Evolutionary conservation across 2,888 invertebrate species (phyloP).

Genomic region (Drosophila rellima): DNA sequence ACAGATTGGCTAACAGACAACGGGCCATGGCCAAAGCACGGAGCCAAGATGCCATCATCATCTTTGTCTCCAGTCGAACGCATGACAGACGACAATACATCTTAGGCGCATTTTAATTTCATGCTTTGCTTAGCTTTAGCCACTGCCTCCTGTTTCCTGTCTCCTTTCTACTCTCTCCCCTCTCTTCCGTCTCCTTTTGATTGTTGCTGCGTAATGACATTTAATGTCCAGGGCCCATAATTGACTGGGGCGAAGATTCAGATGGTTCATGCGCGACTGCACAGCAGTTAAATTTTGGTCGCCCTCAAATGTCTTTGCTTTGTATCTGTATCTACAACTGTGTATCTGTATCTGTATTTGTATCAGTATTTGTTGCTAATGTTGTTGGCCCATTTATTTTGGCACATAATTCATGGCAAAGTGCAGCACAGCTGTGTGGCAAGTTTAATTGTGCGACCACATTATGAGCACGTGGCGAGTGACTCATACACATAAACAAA

Average conservation of each 20-base stretch:
- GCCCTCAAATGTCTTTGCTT: constrained; percentile 39
- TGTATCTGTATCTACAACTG: constrained; percentile 25
- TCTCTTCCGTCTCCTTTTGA: constrained; percentile 56
- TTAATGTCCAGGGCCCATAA: constrained; percentile 78
- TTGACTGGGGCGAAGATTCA: constrained; percentile 62
- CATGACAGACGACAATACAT: constrained; percentile 79
- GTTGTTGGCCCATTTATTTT: constrained; percentile 57
- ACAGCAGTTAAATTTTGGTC: constrained; percentile 74
- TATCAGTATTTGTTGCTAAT: no score
- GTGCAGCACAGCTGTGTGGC: constrained; percentile 36
- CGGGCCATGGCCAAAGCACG: constrained; percentile 2
- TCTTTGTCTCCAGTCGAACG: constrained; percentile 49
- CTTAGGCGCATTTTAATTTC: constrained; percentile 85
- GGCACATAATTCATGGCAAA: constrained; percentile 40
- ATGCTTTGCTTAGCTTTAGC: constrained; percentile 79
- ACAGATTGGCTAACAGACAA: constrained; percentile 33
- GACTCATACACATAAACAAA: constrained; percentile 9
- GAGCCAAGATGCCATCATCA: constrained; percentile 17
- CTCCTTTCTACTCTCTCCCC: background rate
- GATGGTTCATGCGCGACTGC: constrained; percentile 71
- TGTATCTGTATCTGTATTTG: constrained; percentile 23
- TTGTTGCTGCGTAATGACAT: constrained; percentile 81
- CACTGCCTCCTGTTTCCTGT: constrained; percentile 1
- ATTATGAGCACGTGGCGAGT: constrained; percentile 57
- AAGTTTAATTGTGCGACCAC: constrained; percentile 67